A percentile compares a stretch with the other conserved stretches of the same genome.
Conservation (phyloP, 1,140 invertebrate genomes). For the Propsilocerus akamusi region DNA sequence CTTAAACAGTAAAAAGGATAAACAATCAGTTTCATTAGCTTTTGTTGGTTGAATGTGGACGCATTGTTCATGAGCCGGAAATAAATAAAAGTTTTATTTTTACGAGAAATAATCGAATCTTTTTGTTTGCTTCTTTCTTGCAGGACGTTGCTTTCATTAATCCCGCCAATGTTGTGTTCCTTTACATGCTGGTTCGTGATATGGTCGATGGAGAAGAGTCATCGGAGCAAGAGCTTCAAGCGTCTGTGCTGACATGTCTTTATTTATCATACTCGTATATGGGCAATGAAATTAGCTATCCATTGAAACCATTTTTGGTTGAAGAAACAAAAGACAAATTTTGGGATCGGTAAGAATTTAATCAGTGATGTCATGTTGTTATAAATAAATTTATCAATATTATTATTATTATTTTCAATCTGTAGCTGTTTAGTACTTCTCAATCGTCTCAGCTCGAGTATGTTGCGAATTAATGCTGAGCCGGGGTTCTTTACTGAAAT, state of each 20-base stretch:
- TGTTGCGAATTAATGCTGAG: conserved; percentile 96
- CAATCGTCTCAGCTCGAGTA: conserved; percentile 76
- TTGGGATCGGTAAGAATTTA: conserved; percentile 66
- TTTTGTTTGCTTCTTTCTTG: conserved; percentile 12
- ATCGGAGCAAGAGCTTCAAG: conserved; percentile 82
- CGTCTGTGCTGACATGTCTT: conserved; percentile 90
- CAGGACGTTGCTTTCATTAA: conserved; percentile 99
- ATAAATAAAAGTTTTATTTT: no score
- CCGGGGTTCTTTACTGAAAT: conserved; percentile 96
- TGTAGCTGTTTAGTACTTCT: conserved; percentile 68
- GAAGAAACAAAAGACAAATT: conserved; percentile 91
- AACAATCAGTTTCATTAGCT: no score
- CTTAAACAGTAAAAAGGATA: no score
- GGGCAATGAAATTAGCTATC: conserved; percentile 99
- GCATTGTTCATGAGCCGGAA: no score
- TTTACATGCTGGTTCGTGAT: conserved; percentile 93
- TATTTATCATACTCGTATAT: conserved; percentile 97
- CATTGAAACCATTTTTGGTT: conserved; percentile 94
- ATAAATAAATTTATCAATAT: no score
- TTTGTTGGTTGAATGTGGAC: no score
- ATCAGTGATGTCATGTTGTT: no score
- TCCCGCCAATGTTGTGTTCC: conserved; percentile 98
- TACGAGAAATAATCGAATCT: not conserved
- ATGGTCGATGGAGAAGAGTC: conserved; percentile 67
- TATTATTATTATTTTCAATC: conserved; percentile 5